Base-by-base conservation (phyloP, 2,888 invertebrate genomes). In the Myopa testacea region DNA sequence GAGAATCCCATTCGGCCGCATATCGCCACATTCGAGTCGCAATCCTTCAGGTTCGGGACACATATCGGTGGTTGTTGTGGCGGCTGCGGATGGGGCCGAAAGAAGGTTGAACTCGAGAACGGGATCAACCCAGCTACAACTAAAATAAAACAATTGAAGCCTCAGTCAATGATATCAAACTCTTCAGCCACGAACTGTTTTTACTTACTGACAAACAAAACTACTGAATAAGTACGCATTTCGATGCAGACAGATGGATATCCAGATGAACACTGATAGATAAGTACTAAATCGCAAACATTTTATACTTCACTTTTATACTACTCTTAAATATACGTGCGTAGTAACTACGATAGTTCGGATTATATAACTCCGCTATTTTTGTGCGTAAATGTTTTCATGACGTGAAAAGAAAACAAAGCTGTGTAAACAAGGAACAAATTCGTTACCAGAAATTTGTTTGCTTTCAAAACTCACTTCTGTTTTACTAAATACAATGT, bases 1-100 rank as follows among this genome's bases (percentile, higher is more conserved):
- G 76, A 71, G 12, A 40, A 12, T 0, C 67, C 74, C 12, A 70
- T 67, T n/a, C 76, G 76, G 16, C 67, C 80, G n/a, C 78, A 80
- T 26, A 78, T 55, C 34, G 14, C 45, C 0, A 3, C 19, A 5
- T 26, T 75, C 37, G 70, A 19, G 12, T 37, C 52, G n/a, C 75
- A 74, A 6, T 71, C 38, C 4, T 52, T 55, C 14, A 16, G 12
- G 37, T 60, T 4, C 4, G 68, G 68, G 14, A 73, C 68, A 34
- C 79, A 79, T 52, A 75, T 50, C 14, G 58, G 63, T 14, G 74
- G 60, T 4, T 50, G 14, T 19, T 34, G 14, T 63, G 7, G 63
- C 26, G 26, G 26, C 2, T 1, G 26, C 5, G 12, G 7, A 16
- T 16, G n/a, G 50, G 5, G 26, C 69, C 40, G 19, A 16, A 40